Percentiles rank a stretch among this genome's conserved stretches.
Evolutionary conservation across 2,888 invertebrate species (phyloP).

Genomic region (Ornithoptera priamus): DNA sequence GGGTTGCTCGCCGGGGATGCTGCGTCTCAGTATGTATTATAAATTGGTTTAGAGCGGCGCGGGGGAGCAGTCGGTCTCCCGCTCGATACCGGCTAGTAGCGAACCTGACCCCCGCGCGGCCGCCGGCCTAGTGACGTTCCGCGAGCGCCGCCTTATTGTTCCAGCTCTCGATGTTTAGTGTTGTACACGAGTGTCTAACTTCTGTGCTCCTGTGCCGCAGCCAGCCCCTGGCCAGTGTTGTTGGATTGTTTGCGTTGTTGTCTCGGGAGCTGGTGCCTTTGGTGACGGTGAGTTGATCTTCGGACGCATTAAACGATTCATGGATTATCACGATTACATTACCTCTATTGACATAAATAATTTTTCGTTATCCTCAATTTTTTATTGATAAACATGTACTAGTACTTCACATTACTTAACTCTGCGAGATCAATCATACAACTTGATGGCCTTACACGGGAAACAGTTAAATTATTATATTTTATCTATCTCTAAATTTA

Average conservation of each 20-base stretch:
- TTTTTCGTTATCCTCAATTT: too few relatives aligned
- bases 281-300: slow-evolving; percentile 37
- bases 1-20: slow-evolving; percentile 61
- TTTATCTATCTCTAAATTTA: too few relatives aligned
- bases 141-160: slow-evolving; percentile 32
- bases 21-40: slow-evolving; percentile 80
- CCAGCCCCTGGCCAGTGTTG: slow-evolving; percentile 32
- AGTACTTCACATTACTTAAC: too few relatives aligned
- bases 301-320: neutral
- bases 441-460: too few relatives aligned
- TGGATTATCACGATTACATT: neutral
- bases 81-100: slow-evolving; percentile 76
- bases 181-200: slow-evolving; percentile 25
- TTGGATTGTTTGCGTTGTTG: slow-evolving; percentile 38
- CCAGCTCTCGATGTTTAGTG: slow-evolving; percentile 37
- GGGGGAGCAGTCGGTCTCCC: slow-evolving; percentile 62
- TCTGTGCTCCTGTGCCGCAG: slow-evolving; percentile 36
- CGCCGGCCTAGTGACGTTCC: slow-evolving; percentile 47
- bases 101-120: slow-evolving; percentile 50
- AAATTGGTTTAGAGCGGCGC: slow-evolving; percentile 78
- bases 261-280: slow-evolving; percentile 32
- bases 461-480: too few relatives aligned
- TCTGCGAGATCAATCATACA: too few relatives aligned
- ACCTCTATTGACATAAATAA: neutral
- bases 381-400: too few relatives aligned